A percentile compares a stretch with the other conserved stretches of the same genome.
Conservation (phyloP, 2,797 vertebrate species). For the Threskiornis aethiopicus region DNA sequence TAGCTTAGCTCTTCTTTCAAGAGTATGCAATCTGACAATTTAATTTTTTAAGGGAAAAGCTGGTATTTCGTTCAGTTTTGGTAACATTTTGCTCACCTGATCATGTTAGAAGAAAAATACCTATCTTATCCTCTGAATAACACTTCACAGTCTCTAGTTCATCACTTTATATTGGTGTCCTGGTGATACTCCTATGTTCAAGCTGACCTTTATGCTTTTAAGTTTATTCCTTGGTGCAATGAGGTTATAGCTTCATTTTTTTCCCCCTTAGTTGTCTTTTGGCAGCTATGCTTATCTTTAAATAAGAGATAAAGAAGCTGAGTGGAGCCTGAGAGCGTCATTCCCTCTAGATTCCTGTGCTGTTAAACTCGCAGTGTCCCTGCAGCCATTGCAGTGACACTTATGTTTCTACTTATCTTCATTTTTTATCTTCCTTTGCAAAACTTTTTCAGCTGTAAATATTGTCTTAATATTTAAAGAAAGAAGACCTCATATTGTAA, state of each 20-base stretch:
- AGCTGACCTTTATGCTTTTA: neutral
- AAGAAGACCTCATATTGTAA: neutral
- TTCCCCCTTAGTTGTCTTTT: neutral
- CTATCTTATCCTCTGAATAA: neutral
- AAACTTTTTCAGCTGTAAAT: neutral
- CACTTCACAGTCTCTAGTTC: neutral
- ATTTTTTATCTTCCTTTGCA: neutral
- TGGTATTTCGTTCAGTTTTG: neutral
- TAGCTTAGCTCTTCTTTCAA: neutral
- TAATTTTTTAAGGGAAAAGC: neutral
- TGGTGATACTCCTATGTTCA: neutral
- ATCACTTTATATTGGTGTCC: neutral
- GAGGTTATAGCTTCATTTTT: neutral
- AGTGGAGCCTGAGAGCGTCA: neutral
- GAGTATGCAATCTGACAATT: neutral
- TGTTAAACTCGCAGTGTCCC: fast-evolving
- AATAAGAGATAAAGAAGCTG: neutral
- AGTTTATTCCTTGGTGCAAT: neutral
- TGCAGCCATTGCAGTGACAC: neutral
- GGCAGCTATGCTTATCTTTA: neutral
- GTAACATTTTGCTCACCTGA: neutral
- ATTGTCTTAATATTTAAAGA: neutral
- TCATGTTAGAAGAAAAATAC: neutral
- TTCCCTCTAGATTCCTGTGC: neutral
- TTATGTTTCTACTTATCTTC: neutral